A percentile compares a stretch with the other conserved stretches of the same genome.
Conservation (phyloP, 2,888 invertebrate genomes). For the Drosophila eohydei region DNA sequence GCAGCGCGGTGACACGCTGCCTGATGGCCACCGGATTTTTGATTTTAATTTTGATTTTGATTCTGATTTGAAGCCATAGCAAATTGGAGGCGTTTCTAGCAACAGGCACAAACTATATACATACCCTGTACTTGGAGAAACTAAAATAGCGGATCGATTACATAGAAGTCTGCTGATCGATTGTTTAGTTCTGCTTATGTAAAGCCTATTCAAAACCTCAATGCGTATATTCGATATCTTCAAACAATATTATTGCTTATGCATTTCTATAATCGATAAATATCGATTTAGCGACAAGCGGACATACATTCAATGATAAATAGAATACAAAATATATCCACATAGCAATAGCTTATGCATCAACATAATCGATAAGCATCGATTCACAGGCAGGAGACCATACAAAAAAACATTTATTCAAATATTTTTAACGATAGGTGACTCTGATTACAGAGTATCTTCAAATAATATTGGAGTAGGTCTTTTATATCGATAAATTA, state of each 20-base stretch:
- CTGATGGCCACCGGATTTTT: conserved; percentile 34
- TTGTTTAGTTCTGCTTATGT: too few species aligned
- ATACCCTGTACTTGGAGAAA: conserved; percentile 11
- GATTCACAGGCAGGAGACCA: neutral
- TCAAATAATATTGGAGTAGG: neutral
- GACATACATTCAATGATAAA: too few species aligned
- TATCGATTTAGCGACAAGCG: neutral
- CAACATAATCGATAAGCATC: neutral
- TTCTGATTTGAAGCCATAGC: conserved; percentile 15
- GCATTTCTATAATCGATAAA: neutral
- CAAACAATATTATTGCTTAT: neutral
- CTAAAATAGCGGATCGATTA: too few species aligned
- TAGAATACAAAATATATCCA: neutral
- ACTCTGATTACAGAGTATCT: neutral
- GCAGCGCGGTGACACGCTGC: conserved; percentile 31
- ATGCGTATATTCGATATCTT: neutral
- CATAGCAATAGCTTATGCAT: neutral
- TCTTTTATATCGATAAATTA: too few species aligned
- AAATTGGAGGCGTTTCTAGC: conserved; percentile 23
- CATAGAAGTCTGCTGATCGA: too few species aligned
- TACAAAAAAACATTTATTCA: neutral
- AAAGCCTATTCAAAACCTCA: too few species aligned
- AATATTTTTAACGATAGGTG: neutral
- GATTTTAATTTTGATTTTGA: conserved; percentile 21
- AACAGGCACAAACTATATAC: neutral